These are phyloP conservation scores for Sphecodes monilicornis DNA, from an alignment of 2,888 invertebrate species.

Conservation along the genomic window DNA sequence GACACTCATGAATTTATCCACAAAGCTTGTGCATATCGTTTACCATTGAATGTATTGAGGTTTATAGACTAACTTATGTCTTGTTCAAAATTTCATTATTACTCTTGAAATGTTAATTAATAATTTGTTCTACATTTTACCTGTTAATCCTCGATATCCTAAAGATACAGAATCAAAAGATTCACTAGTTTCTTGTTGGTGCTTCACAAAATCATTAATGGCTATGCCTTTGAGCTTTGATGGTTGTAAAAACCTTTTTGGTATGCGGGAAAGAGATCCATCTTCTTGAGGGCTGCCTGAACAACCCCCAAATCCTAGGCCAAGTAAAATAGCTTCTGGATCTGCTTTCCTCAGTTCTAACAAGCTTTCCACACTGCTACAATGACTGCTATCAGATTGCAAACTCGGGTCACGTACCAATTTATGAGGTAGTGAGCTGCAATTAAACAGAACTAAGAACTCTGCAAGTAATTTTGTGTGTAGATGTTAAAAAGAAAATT, in stretches of 20 bases:
- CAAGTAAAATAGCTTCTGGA: conserved; percentile 94
- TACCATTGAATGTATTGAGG: neutral
- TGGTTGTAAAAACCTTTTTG: conserved; percentile 92
- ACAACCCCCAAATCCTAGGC: conserved; percentile 91
- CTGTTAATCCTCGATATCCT: conserved; percentile 91
- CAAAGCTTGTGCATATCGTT: conserved; percentile 10
- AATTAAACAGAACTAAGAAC: conserved; percentile 17
- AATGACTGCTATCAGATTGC: conserved; percentile 87
- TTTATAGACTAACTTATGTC: conserved; percentile 7
- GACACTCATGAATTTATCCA: conserved; percentile 19
- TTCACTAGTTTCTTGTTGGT: conserved; percentile 90
- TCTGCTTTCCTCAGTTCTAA: conserved; percentile 94
- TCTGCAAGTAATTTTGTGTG: neutral
- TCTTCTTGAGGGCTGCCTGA: conserved; percentile 88
- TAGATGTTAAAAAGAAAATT: neutral
- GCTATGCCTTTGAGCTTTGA: conserved; percentile 92
- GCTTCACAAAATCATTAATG: conserved; percentile 90
- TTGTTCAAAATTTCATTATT: conserved; percentile 13
- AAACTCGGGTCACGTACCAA: conserved; percentile 82
- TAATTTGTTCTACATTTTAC: conserved; percentile 82
- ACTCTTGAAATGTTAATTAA: neutral
- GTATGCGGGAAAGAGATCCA: conserved; percentile 89
- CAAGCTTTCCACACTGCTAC: conserved; percentile 93
- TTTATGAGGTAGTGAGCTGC: conserved; percentile 75
- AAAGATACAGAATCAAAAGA: conserved; percentile 91